phyloP scores from a whole-genome alignment of 2,113 vertebrate genomes.

The Butastur rufipennis region DNA sequence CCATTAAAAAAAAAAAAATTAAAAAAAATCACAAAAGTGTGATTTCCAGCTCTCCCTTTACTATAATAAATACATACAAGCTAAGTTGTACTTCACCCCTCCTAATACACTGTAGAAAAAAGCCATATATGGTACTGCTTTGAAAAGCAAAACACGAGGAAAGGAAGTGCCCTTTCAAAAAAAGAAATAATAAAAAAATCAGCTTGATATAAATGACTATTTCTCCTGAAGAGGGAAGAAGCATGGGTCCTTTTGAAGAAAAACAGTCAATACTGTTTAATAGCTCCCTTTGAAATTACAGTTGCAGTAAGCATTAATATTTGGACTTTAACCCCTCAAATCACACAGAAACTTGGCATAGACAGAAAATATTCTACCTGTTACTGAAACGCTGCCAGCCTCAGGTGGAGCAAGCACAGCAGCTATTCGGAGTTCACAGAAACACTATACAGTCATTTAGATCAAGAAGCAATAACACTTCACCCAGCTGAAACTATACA shows the following conservation, averaged over 20 bases:
- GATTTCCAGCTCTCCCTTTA: neutral
- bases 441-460: neutral
- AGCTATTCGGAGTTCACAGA: neutral
- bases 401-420: neutral
- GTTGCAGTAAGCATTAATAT: neutral
- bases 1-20: neutral
- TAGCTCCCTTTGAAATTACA: conserved; percentile 12
- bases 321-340: conserved; percentile 12
- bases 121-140: neutral
- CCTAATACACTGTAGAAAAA: neutral
- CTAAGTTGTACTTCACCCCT: neutral
- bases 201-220: neutral
- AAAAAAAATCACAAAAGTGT: neutral
- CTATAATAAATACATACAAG: neutral
- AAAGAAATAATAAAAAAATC: neutral
- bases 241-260: neutral
- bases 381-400: neutral
- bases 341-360: neutral
- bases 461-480: neutral
- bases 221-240: neutral
- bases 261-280: neutral
- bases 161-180: neutral
- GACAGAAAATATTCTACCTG: neutral
- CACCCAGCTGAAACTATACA: neutral
- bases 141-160: neutral